Evolutionary conservation across 2,888 invertebrate genomes (phyloP).

Genomic region (Pristionchus mayeri): DNA sequence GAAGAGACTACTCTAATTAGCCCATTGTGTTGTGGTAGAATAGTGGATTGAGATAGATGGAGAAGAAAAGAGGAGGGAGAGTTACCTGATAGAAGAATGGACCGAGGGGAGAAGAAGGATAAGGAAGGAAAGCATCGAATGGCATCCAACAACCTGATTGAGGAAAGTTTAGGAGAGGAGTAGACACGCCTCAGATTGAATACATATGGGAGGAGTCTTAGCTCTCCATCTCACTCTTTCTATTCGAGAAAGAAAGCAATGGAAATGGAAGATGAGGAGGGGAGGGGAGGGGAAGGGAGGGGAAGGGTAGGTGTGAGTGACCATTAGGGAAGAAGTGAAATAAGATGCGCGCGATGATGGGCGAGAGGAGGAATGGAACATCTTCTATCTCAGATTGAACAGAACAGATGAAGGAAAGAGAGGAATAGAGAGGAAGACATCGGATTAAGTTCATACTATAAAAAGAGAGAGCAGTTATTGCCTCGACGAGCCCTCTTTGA

Average conservation of each 20-base stretch:
- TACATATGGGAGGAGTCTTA: conserved; percentile 3
- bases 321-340: conserved; percentile 1
- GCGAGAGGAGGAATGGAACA: background rate
- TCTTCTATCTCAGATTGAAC: too few relatives aligned
- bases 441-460: too few relatives aligned
- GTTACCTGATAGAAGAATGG: background rate
- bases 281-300: background rate
- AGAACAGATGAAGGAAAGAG: too few relatives aligned
- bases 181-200: background rate
- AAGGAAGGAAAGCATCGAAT: background rate
- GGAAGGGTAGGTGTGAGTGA: background rate
- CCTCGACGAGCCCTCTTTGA: too few relatives aligned
- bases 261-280: background rate
- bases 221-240: background rate
- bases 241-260: background rate
- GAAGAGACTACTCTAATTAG: background rate
- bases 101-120: background rate
- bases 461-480: too few relatives aligned
- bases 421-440: too few relatives aligned
- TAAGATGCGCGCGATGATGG: background rate
- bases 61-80: background rate
- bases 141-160: background rate
- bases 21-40: background rate
- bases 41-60: too few relatives aligned
- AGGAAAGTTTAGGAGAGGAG: background rate